Base-by-base conservation (phyloP, 2,888 invertebrate genomes). In the Melieria omissa region DNA sequence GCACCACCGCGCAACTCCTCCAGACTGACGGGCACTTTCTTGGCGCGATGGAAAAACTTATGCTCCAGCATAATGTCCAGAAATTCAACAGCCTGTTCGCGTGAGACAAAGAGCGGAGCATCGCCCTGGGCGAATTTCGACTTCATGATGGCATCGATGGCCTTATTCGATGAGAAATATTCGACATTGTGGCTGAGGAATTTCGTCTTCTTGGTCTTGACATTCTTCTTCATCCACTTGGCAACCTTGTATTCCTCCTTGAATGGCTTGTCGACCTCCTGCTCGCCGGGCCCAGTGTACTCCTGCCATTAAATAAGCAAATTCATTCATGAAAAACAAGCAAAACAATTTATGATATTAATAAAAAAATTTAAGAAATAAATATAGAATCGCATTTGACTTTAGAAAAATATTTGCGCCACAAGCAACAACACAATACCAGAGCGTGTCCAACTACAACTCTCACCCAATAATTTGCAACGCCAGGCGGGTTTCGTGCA, bases 131-230 rank as follows among this genome's bases (percentile, higher is more conserved):
- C 93, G 92, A 95, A 99, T 85, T 95, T 94, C 0, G 99, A 99
- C 58, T 95, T 93, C 84, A 98, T 87, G 7, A 99, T 88, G 0
- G 93, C 94, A 85, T 99, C 98, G 12, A 99, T 92, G 0, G 98
- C 99, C 86, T 97, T 95, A 75, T 91, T 89, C 75, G 93, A 93
- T 78, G 96, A 96, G 84, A 99, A 99, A 88, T 98, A 99, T 86
- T 97, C 96, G 10, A 99, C 98, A 87, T 96, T 94, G 86, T 99
- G 98, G 83, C 95, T 96, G 65, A 98, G 90, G 85, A 99, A 96
- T 87, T 97, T 98, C 0, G 98, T 98, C 86, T 95, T 96, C 88
- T 98, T 98, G 4, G 93, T 94, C 49, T 95, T 96, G 42, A 98
- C 93, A 88, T 97, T 97, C 77, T 95, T 95, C 69, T 96, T 93